Evolutionary conservation across 2,888 invertebrate species (phyloP).

Genomic region (Clostera curtula): DNA sequence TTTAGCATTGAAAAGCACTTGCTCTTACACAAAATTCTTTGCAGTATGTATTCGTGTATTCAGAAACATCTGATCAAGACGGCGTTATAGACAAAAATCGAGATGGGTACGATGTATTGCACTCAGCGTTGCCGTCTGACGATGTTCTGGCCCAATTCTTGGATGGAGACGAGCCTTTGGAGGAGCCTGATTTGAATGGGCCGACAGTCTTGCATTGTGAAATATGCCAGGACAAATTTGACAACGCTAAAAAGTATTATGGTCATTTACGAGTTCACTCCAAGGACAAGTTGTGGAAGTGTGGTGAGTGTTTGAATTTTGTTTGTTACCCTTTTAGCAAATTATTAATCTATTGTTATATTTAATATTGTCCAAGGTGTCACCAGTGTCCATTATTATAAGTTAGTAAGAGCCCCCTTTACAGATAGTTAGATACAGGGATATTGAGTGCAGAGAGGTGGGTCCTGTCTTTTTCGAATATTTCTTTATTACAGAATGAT

Average conservation of each 20-base stretch:
- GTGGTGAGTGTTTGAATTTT: slow-evolving; percentile 38
- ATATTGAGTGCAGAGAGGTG: no score
- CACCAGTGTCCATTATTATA: no score
- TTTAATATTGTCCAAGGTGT: neutral
- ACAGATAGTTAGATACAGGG: no score
- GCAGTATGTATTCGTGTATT: slow-evolving; percentile 59
- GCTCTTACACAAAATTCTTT: no score
- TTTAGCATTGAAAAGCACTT: no score
- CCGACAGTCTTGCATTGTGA: slow-evolving; percentile 62
- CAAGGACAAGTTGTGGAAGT: slow-evolving; percentile 60
- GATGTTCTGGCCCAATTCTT: slow-evolving; percentile 61
- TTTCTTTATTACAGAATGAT: no score
- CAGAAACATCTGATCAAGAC: slow-evolving; percentile 39
- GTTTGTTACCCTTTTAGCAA: no score
- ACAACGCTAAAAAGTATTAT: slow-evolving; percentile 65
- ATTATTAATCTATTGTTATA: neutral
- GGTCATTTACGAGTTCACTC: slow-evolving; percentile 64
- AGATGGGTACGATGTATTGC: slow-evolving; percentile 44
- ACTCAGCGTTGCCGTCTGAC: slow-evolving; percentile 40
- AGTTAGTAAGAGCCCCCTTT: no score
- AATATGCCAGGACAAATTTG: slow-evolving; percentile 61
- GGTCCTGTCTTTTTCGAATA: no score
- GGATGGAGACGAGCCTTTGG: slow-evolving; percentile 53
- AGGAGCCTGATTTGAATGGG: slow-evolving; percentile 62
- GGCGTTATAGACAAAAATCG: slow-evolving; percentile 32